Evolutionary conservation across 2,888 invertebrate genomes (phyloP), one percentile per base, ranked within the genome.

Genomic region (Epirrita christyi): DNA sequence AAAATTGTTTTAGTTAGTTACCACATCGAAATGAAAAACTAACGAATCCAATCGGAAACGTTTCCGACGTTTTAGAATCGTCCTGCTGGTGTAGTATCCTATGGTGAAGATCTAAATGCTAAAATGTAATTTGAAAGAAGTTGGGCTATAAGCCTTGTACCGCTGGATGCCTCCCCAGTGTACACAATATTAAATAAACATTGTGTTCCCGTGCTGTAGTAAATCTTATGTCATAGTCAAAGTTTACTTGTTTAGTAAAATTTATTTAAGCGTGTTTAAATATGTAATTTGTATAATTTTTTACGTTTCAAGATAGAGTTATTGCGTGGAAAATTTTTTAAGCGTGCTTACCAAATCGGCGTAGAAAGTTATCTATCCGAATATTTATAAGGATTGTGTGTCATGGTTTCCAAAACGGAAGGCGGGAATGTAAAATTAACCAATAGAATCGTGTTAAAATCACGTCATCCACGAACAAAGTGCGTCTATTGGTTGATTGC

Each of bases 241-340:
- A 14, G n/a, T 38, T 14, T 42, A 43, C 2, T 6, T n/a, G n/a
- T n/a, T n/a, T n/a, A n/a, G n/a, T n/a, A n/a, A n/a, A n/a, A n/a
- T n/a, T n/a, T 41, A 34, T 50, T 34, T 50, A 13, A 45, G 34
- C 28, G 14, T 46, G 46, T 53, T 44, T 52, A 44, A 37, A 21
- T 21, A 29, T 49, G 41, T 44, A 44, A 11, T 44, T 44, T 44
- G 37, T 52, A 52, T 44, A 8, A 45, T 40, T 53, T 46, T 50
- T 34, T 46, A 37, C 29, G 21, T 14, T 32, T 36, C 6, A 28
- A 37, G 43, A 47, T 38, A 14, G 40, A 28, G 36, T 40, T 27
- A 38, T 44, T 52, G 44, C 44, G 48, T 38, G 41, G 2, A 45
- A 27, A 21, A 37, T n/a, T 43, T 27, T 47, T n/a, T n/a, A n/a